phyloP scores from a whole-genome alignment of 2,797 vertebrate genomes.

The Gastrophryne carolinensis region DNA sequence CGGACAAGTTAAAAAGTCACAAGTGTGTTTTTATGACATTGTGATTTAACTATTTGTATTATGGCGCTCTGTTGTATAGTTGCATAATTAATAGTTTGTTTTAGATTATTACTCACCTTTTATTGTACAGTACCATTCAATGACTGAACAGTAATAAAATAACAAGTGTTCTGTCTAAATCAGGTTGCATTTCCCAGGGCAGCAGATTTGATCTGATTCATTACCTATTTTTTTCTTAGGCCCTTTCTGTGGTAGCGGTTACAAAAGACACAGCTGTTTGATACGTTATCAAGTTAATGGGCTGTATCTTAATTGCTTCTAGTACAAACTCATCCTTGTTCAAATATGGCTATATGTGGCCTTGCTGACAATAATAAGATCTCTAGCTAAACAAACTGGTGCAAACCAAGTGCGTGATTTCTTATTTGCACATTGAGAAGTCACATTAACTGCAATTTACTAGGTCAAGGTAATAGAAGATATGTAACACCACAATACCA shows the following conservation, averaged over 20 bases:
- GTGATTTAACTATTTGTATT: too few relatives aligned
- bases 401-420: constrained; percentile 22
- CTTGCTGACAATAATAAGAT: constrained; percentile 48
- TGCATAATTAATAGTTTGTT: too few relatives aligned
- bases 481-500: too few relatives aligned
- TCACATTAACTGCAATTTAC: not conserved
- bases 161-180: too few relatives aligned
- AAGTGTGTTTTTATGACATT: too few relatives aligned
- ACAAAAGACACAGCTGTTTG: constrained; percentile 40
- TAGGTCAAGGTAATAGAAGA: too few relatives aligned
- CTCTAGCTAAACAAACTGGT: constrained; percentile 45
- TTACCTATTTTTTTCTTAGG: not conserved
- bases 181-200: too few relatives aligned
- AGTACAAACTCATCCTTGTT: constrained; percentile 53
- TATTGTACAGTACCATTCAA: too few relatives aligned
- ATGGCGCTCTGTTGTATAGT: too few relatives aligned
- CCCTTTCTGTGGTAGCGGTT: constrained; percentile 12
- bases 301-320: constrained; percentile 74
- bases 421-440: not conserved
- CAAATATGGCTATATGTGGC: constrained; percentile 63
- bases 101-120: too few relatives aligned
- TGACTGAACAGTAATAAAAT: too few relatives aligned
- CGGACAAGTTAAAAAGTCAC: too few relatives aligned
- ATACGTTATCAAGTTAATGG: constrained; percentile 55
- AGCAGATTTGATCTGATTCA: not conserved